Conservation (phyloP, 1,140 invertebrate genomes). For the Aphelenchoides fujianensis region DNA sequence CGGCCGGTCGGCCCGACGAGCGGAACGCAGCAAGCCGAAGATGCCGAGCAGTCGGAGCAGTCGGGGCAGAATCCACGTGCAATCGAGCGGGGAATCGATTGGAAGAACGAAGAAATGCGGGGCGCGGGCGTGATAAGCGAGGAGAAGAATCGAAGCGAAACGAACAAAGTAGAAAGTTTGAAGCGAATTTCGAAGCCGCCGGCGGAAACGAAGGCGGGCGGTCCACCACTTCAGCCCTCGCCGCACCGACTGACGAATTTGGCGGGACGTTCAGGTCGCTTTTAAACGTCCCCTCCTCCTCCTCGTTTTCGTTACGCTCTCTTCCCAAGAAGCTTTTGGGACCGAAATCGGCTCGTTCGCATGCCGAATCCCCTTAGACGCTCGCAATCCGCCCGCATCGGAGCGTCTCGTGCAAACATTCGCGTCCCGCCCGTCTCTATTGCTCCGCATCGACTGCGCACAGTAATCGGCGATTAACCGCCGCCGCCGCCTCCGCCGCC, state of each 20-base stretch:
- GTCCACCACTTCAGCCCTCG: background rate
- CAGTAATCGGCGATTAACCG: background rate
- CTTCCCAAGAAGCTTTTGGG: no score
- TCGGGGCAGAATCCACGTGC: no score
- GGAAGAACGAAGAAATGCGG: background rate
- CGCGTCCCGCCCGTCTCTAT: background rate
- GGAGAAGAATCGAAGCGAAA: background rate
- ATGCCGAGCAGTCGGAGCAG: no score
- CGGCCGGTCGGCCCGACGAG: no score
- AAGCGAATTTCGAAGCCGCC: no score
- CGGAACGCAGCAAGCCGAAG: no score
- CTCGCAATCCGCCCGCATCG: background rate
- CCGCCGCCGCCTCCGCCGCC: no score
- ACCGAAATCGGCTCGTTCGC: slow-evolving; percentile 2
- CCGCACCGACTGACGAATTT: background rate
- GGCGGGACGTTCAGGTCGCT: background rate
- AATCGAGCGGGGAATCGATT: background rate
- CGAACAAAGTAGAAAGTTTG: background rate
- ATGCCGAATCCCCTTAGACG: background rate
- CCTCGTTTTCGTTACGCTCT: background rate
- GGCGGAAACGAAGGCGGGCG: no score
- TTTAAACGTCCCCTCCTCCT: background rate
- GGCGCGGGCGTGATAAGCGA: background rate
- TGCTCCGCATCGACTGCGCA: background rate
- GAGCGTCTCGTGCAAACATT: background rate